Evolutionary conservation across 2,888 invertebrate species (phyloP).

Genomic region (Lumbricus terrestris): DNA sequence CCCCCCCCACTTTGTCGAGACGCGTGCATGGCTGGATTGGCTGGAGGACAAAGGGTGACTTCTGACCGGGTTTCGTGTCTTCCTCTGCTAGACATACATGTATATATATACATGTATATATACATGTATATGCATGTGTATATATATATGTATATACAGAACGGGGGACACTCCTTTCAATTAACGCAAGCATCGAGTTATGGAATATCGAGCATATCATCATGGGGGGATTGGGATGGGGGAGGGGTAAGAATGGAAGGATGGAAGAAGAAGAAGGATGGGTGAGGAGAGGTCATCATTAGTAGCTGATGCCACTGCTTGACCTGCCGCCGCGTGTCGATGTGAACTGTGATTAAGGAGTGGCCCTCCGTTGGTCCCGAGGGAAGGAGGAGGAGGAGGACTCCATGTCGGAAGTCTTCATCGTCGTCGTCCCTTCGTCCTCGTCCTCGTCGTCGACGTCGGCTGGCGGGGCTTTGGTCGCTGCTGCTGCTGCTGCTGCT

Average conservation of each 20-base stretch:
- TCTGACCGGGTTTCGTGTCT: background rate
- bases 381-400: no score
- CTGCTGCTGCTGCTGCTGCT: background rate
- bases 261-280: no score
- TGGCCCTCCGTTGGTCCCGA: background rate
- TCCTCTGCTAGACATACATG: no score
- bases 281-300: background rate
- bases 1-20: no score
- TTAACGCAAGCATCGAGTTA: background rate
- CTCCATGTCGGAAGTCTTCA: background rate
- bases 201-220: background rate
- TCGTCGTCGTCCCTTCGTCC: background rate
- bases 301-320: background rate
- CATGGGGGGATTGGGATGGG: no score
- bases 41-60: background rate
- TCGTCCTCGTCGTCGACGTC: no score
- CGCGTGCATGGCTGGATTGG: no score
- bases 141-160: background rate
- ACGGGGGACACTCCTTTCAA: background rate
- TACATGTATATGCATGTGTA: no score
- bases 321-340: background rate
- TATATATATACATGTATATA: no score
- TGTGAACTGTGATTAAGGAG: background rate
- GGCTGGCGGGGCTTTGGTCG: background rate
- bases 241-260: no score